Evolutionary conservation across 2,888 invertebrate species (phyloP).

Genomic region (Tipula helvola): DNA sequence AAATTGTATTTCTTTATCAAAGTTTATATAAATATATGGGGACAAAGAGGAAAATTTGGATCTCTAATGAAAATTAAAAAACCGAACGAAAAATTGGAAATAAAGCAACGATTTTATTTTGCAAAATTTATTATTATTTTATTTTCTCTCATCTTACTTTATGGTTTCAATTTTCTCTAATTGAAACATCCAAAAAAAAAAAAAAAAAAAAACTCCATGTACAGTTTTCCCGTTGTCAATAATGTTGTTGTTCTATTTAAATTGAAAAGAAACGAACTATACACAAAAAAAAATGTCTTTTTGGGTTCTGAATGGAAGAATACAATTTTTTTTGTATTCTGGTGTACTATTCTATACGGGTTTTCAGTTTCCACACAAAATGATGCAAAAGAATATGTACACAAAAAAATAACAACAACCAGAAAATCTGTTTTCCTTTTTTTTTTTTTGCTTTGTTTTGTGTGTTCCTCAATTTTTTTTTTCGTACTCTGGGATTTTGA

Average conservation of each 20-base stretch:
- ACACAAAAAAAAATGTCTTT: neutral
- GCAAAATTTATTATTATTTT: neutral
- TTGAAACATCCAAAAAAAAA: neutral
- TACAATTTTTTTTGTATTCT: neutral
- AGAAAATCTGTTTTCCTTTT: neutral
- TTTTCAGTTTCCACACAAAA: neutral
- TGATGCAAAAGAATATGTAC: neutral
- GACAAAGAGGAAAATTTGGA: neutral
- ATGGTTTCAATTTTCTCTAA: neutral
- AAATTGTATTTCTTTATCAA: neutral
- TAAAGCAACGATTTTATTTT: neutral
- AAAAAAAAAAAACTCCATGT: neutral
- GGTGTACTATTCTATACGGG: neutral
- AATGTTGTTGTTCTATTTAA: neutral
- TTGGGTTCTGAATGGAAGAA: neutral
- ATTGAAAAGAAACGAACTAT: neutral
- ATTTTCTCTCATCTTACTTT: neutral
- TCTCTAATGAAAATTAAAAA: neutral
- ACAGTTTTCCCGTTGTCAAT: neutral
- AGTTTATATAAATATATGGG: neutral
- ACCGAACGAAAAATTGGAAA: neutral
- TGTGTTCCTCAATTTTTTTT: neutral
- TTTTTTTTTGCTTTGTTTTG: neutral
- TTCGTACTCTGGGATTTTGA: neutral
- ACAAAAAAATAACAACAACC: neutral